Evolutionary conservation across 1,140 invertebrate genomes (phyloP).

Genomic region (Neelides sp.): DNA sequence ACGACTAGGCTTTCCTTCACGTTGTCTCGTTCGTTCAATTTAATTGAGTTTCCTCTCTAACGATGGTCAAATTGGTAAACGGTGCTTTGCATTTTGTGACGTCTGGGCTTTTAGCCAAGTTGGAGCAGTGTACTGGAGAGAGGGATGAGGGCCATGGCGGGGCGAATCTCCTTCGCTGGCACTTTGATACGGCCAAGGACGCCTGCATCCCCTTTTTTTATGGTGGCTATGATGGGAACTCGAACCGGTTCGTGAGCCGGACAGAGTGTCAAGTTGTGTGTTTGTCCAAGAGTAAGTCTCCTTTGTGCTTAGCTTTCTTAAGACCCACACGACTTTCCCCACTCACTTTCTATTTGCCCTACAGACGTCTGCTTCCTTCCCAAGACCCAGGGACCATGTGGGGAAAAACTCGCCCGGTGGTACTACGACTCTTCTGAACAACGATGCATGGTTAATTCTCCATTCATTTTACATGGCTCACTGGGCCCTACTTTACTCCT

Average conservation of each 20-base stretch:
- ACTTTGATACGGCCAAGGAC: conserved; percentile 43
- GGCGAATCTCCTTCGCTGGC: conserved; percentile 43
- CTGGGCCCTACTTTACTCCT: neutral
- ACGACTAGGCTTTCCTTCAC: neutral
- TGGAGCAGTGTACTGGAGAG: conserved; percentile 43
- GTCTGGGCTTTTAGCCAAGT: conserved; percentile 39
- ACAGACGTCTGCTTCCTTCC: conserved; percentile 66
- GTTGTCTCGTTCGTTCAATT: neutral
- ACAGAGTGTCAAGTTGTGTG: conserved; percentile 46
- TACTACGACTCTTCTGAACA: conserved; percentile 72
- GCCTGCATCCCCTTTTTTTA: conserved; percentile 48
- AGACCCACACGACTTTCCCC: neutral
- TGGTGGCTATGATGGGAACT: conserved; percentile 51
- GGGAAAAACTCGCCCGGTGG: conserved; percentile 62
- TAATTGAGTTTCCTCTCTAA: neutral
- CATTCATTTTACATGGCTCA: neutral
- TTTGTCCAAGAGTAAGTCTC: conserved; percentile 5
- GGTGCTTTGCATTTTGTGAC: conserved; percentile 31
- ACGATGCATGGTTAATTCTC: conserved; percentile 62
- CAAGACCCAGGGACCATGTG: conserved; percentile 65
- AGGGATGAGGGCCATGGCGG: conserved; percentile 44
- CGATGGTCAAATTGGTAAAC: neutral
- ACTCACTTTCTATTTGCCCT: conserved; percentile 9
- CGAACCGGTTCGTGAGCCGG: conserved; percentile 49
- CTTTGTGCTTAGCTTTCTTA: neutral